These are phyloP conservation scores for Germaria angustata DNA, from an alignment of 2,888 invertebrate genomes.

Conservation along the genomic window DNA sequence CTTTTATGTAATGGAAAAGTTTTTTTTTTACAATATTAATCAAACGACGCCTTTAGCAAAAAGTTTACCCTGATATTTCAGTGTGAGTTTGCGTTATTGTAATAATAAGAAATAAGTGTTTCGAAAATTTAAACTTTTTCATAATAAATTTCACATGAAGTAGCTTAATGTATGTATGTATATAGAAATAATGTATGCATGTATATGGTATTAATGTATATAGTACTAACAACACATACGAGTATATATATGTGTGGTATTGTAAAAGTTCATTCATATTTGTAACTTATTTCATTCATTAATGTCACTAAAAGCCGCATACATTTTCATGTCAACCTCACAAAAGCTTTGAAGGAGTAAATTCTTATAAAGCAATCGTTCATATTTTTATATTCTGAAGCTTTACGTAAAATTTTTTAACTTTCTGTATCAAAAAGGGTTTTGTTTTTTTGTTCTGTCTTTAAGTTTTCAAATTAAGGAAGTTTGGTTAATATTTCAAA, in stretches of 20 bases:
- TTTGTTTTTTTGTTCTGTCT: no score
- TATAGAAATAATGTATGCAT: no score
- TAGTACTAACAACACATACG: no score
- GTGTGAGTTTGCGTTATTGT: not conserved
- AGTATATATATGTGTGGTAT: no score
- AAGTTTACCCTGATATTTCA: constrained; percentile 26
- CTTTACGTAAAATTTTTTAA: no score
- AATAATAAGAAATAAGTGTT: not conserved
- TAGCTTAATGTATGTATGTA: no score
- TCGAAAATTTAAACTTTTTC: constrained; percentile 12
- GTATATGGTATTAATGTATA: no score
- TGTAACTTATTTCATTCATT: not conserved
- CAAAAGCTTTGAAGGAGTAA: not conserved
- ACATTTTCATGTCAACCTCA: constrained; percentile 69
- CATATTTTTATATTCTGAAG: no score
- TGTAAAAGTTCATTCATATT: constrained; percentile 23
- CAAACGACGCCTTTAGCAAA: constrained; percentile 42
- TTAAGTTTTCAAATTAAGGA: no score
- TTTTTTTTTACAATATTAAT: constrained; percentile 48
- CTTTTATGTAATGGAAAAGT: not conserved
- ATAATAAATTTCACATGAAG: not conserved
- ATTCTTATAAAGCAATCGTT: no score
- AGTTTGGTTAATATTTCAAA: no score
- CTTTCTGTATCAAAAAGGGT: no score
- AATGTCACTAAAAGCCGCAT: not conserved